Base-by-base conservation (phyloP, 2,113 vertebrate genomes). In the Platycercus adscitus region DNA sequence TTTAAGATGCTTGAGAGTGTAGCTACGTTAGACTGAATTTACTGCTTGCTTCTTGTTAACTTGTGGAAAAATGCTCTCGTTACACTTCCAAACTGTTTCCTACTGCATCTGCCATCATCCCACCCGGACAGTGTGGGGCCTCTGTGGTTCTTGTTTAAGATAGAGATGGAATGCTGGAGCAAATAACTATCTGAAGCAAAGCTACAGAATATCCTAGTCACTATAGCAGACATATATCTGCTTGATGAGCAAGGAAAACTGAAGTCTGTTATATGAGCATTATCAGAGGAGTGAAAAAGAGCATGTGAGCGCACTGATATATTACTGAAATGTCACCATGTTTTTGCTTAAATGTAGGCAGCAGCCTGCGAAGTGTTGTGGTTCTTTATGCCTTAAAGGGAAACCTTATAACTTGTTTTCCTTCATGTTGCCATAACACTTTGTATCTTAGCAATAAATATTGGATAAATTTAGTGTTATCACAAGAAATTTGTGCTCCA, bases 371-470 rank as follows among this genome's bases (percentile, higher is more conserved):
- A 31, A 69, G 43, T 64, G 56, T 15, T 84, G 69, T 83, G 43
- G 68, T 39, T 72, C 58, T 86, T 84, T 52, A 24, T 70, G 88
- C 73, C 79, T 77, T 80, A 61, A 91, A 96, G 88, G 91, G 96
- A 97, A 95, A 91, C 76, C 81, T 85, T 92, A 17, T 76, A 91
- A 84, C 60, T 92, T 97, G 96, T 96, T 97, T 96, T 93, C 47
- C 81, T 94, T 72, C 55, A 1, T 66, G 96, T 97, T 97, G 92
- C 96, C 92, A 97, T 80, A 95, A 95, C 96, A 96, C 69, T 91
- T 88, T 43, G 94, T 93, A 92, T 89, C 94, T 96, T 86, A 70
- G 97, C 92, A 91, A 96, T 96, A 96, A 96, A 96, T 93, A 88
- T 44, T 39, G 76, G 82, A 86, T 58, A 65, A 90, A 78, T 96